phyloP scores from a whole-genome alignment of 1,140 invertebrate species.

The Drosophila simulans region DNA sequence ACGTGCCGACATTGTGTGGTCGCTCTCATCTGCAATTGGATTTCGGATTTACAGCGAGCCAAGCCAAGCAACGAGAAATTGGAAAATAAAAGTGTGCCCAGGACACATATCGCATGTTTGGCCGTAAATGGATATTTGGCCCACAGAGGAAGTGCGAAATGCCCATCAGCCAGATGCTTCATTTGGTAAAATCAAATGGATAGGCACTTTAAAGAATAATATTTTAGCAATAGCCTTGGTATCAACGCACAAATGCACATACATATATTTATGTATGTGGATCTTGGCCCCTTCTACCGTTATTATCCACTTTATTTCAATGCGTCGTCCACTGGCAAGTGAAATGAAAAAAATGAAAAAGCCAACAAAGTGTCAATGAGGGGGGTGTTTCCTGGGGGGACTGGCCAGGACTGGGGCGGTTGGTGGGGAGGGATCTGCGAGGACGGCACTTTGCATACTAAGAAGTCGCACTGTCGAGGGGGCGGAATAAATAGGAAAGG shows the following conservation, averaged over 20 bases:
- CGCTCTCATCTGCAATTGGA: conserved; percentile 54
- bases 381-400: neutral
- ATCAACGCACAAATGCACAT: too few relatives aligned
- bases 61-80: conserved; percentile 1
- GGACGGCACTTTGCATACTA: conserved; percentile 77
- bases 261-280: too few relatives aligned
- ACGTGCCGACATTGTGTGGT: conserved; percentile 60
- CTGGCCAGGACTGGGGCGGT: neutral
- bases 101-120: conserved; percentile 9
- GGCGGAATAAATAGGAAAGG: conserved; percentile 68
- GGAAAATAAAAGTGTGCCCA: conserved; percentile 31
- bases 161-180: conserved; percentile 1
- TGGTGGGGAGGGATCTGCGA: conserved; percentile 7
- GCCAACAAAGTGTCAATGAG: conserved; percentile 45
- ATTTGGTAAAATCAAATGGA: too few relatives aligned
- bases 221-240: too few relatives aligned
- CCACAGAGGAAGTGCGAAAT: conserved; percentile 12
- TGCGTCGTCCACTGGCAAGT: conserved; percentile 37
- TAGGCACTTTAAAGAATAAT: too few relatives aligned
- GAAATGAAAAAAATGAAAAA: conserved; percentile 34
- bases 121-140: neutral
- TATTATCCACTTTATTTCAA: conserved; percentile 69
- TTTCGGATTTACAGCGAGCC: conserved; percentile 39
- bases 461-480: conserved; percentile 16
- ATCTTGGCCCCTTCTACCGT: neutral